These are phyloP conservation scores for Drosophila phalerata DNA, from an alignment of 2,888 invertebrate species.

Conservation along the genomic window DNA sequence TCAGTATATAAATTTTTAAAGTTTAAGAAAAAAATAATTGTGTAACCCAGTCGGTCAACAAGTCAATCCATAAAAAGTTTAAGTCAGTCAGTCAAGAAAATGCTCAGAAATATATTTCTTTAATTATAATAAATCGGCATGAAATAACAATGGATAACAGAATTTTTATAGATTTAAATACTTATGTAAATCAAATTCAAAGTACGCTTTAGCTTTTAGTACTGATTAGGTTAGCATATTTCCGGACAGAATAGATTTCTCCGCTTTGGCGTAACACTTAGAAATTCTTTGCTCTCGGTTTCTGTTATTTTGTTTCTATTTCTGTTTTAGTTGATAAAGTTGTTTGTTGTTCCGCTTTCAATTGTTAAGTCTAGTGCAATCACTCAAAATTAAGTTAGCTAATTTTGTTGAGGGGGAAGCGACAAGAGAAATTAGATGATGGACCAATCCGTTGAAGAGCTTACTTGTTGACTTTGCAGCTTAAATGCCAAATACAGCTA, in stretches of 20 bases:
- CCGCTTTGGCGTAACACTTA: neutral
- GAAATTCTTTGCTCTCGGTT: constrained; percentile 6
- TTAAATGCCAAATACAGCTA: constrained; percentile 19
- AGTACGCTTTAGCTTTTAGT: constrained; percentile 4
- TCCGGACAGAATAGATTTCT: constrained; percentile 8
- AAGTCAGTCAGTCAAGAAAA: neutral
- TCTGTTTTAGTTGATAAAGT: constrained; percentile 23
- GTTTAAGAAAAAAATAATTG: too few relatives aligned
- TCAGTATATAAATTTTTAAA: neutral
- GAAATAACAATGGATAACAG: neutral
- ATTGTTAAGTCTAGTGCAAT: constrained; percentile 21
- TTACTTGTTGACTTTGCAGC: constrained; percentile 65
- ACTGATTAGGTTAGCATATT: constrained; percentile 13
- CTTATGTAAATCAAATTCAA: neutral
- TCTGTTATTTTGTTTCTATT: constrained; percentile 7
- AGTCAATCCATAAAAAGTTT: neutral
- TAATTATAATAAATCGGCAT: neutral
- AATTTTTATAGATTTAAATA: neutral
- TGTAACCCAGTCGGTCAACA: neutral
- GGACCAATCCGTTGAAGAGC: constrained; percentile 57
- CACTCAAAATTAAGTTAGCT: constrained; percentile 25
- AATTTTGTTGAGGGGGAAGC: neutral
- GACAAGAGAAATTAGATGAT: constrained; percentile 7
- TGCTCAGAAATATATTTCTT: neutral
- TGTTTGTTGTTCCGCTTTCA: constrained; percentile 13